Evolutionary conservation across 1,140 invertebrate species (phyloP).

Genomic region (Zophobas morio): DNA sequence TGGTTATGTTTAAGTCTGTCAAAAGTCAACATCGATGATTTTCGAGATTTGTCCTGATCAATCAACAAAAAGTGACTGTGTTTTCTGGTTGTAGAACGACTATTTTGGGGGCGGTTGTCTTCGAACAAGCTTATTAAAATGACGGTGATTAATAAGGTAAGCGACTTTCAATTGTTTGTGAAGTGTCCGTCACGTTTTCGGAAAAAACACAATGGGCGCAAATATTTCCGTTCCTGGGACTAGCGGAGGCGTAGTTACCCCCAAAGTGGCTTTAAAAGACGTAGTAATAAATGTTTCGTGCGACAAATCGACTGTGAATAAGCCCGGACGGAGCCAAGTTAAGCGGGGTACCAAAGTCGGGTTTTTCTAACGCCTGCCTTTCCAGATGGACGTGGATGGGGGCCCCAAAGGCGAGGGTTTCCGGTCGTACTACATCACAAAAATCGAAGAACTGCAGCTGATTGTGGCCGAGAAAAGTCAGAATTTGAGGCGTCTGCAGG

Average conservation of each 20-base stretch:
- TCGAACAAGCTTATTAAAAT: conserved; percentile 50
- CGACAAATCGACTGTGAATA: background rate
- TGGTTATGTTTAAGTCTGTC: conserved; percentile 16
- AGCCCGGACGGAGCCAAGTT: conserved; percentile 21
- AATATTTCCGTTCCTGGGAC: conserved; percentile 51
- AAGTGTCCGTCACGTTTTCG: conserved; percentile 12
- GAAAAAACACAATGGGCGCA: conserved; percentile 54
- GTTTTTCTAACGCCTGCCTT: conserved; percentile 40
- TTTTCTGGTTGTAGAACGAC: conserved; percentile 11
- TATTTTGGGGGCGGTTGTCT: background rate
- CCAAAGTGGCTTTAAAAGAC: conserved; percentile 5
- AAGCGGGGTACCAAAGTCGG: background rate
- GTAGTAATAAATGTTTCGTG: conserved; percentile 1
- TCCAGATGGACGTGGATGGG: conserved; percentile 91
- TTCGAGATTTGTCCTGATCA: conserved; percentile 22
- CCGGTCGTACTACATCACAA: conserved; percentile 94
- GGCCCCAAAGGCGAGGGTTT: conserved; percentile 88
- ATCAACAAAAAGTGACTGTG: background rate
- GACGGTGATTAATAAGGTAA: conserved; percentile 64
- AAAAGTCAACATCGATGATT: conserved; percentile 57
- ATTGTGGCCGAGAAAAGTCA: conserved; percentile 98
- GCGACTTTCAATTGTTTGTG: conserved; percentile 27
- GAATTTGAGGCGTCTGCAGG: conserved; percentile 96
- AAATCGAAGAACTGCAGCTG: conserved; percentile 96
- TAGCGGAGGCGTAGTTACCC: conserved; percentile 12